Conservation (phyloP, 2,797 vertebrate genomes). For the Alfaro cultratus region DNA sequence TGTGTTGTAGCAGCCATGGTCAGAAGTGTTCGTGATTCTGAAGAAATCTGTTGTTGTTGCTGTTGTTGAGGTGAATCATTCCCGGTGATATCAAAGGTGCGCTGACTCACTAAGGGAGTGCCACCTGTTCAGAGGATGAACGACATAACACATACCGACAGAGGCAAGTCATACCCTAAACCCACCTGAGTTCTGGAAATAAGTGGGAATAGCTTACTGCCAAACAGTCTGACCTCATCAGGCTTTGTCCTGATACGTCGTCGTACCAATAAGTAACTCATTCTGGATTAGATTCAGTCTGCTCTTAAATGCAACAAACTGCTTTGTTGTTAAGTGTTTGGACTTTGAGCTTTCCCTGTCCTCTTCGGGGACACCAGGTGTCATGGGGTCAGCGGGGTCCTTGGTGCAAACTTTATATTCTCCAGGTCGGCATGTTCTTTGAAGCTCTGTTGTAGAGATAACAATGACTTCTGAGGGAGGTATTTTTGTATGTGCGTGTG, state of each 20-base stretch:
- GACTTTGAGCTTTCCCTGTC: conserved; percentile 24
- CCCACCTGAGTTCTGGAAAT: conserved; percentile 15
- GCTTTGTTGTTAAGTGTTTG: conserved; percentile 11
- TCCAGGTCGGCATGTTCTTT: not conserved
- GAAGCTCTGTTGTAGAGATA: not conserved
- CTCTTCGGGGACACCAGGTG: conserved; percentile 16
- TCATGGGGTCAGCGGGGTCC: not conserved
- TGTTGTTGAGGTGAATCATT: conserved; percentile 39
- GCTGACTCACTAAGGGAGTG: conserved; percentile 58
- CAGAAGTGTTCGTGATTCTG: not conserved
- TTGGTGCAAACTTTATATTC: not conserved
- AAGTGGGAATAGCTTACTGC: not conserved
- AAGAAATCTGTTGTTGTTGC: not conserved
- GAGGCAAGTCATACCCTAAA: conserved; percentile 35
- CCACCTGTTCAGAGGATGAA: conserved; percentile 68
- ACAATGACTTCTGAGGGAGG: conserved; percentile 6
- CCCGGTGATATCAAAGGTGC: not conserved
- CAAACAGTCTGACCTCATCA: conserved; percentile 6
- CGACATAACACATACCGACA: conserved; percentile 57
- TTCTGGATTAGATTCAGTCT: not conserved
- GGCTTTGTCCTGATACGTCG: not conserved
- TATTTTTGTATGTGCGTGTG: not conserved
- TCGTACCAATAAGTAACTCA: conserved; percentile 1
- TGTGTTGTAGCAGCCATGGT: not conserved
- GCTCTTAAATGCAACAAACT: not conserved